Evolutionary conservation across 2,113 vertebrate species (phyloP).

Genomic region (Chaetura pelagica): DNA sequence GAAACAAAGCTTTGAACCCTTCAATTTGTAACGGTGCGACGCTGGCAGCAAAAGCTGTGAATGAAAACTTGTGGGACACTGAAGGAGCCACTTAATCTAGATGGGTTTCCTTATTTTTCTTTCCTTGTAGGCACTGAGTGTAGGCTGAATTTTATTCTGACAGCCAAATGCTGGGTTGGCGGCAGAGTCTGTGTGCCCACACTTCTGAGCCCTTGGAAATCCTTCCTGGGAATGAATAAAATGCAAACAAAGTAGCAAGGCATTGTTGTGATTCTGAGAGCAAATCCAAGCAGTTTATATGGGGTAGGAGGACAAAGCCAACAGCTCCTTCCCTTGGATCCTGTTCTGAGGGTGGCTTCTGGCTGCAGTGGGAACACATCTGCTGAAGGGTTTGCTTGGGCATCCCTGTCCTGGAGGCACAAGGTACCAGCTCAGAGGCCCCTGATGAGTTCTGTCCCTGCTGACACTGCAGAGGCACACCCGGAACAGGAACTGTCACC

Average conservation of each 20-base stretch:
- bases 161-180: slow-evolving; percentile 17
- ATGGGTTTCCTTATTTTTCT: slow-evolving; percentile 69
- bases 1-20: slow-evolving; percentile 48
- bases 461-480: accelerated
- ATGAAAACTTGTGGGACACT: slow-evolving; percentile 55
- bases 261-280: slow-evolving; percentile 24
- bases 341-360: background rate
- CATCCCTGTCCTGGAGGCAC: background rate
- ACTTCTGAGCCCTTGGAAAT: slow-evolving; percentile 27
- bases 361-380: background rate
- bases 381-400: background rate
- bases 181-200: slow-evolving; percentile 11
- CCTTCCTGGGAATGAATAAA: background rate
- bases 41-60: slow-evolving; percentile 59
- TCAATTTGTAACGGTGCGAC: background rate
- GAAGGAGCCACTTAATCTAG: slow-evolving; percentile 55
- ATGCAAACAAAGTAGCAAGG: background rate
- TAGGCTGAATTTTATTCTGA: slow-evolving; percentile 34
- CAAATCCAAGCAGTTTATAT: background rate
- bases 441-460: background rate
- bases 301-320: background rate
- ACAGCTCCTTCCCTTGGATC: background rate
- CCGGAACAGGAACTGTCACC: background rate
- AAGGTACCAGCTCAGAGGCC: background rate
- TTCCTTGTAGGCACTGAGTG: slow-evolving; percentile 39